Percentiles rank a stretch among this genome's conserved stretches.
phyloP scores from a whole-genome alignment of 2,113 vertebrate genomes.

The Cettia cetti region DNA sequence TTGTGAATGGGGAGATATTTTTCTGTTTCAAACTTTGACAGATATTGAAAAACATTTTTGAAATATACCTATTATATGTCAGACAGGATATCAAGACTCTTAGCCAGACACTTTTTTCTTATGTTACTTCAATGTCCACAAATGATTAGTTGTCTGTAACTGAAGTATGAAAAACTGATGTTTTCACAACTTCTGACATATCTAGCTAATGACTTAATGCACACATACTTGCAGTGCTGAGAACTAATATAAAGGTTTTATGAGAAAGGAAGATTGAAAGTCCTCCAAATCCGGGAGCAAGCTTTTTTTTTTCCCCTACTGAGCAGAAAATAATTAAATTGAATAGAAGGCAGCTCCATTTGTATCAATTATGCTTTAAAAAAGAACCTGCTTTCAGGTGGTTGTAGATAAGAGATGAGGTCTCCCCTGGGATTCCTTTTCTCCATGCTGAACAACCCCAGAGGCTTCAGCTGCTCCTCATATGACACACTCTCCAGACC shows the following conservation, averaged over 20 bases:
- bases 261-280: neutral
- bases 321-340: neutral
- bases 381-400: neutral
- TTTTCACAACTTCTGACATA: neutral
- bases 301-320: neutral
- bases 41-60: neutral
- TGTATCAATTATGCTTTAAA: neutral
- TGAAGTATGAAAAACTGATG: neutral
- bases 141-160: neutral
- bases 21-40: neutral
- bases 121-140: neutral
- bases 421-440: neutral
- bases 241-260: neutral
- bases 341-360: neutral
- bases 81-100: neutral
- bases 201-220: neutral
- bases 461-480: neutral
- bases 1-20: neutral
- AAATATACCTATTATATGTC: neutral
- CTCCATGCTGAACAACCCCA: neutral
- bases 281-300: neutral
- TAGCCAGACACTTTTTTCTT: neutral
- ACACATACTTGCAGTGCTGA: neutral
- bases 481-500: neutral
- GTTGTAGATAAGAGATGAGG: accelerated